Evolutionary conservation across 2,113 vertebrate genomes (phyloP), one percentile per base, ranked within the genome.

Genomic region (Poeciliopsis retropinna): DNA sequence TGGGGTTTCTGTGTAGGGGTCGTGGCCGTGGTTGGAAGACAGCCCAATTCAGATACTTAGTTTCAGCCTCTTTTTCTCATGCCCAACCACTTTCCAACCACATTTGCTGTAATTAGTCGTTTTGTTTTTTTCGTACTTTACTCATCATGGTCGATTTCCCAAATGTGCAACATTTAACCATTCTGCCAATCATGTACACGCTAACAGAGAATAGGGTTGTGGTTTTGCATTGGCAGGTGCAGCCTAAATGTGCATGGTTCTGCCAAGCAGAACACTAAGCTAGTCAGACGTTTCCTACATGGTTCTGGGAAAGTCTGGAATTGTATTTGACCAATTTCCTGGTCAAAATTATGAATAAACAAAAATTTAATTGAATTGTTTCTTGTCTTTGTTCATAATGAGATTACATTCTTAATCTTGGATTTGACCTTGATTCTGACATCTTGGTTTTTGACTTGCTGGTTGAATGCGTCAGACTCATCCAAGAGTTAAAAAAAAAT

Each of bases 1-100:
- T 88, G 84, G 85, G 79, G 84, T 90, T 88, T 87, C 78, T 87
- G 64, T 86, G 72, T 73, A 65, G 67, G 81, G 85, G 30, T n/a
- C n/a, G 79, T 81, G 13, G 17, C 8, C 12, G 75, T 75, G 80
- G 81, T 82, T 76, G 76, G 74, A 88, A 76, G 64, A 64, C 66
- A 79, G 60, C 69, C 34, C 17, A 54, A 64, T 28, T n/a, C 13
- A 13, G 29, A 64, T 44, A 47, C 64, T 68, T 78, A 47, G 6
- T 76, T 81, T 75, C 30, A 31, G 3, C 11, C 4, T 44, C 66
- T 81, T 72, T 84, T 41, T 12, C 71, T 83, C 62, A 12, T 41
- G 37, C 22, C 10, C 47, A 76, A 82, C 78, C 63, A 25, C 65
- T 84, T 91, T 88, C 87, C 85, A 86, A 68, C 85, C 85, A 70